These are phyloP conservation scores for Genyomyrus donnyi DNA, from an alignment of 2,113 vertebrate genomes.

Conservation along the genomic window DNA sequence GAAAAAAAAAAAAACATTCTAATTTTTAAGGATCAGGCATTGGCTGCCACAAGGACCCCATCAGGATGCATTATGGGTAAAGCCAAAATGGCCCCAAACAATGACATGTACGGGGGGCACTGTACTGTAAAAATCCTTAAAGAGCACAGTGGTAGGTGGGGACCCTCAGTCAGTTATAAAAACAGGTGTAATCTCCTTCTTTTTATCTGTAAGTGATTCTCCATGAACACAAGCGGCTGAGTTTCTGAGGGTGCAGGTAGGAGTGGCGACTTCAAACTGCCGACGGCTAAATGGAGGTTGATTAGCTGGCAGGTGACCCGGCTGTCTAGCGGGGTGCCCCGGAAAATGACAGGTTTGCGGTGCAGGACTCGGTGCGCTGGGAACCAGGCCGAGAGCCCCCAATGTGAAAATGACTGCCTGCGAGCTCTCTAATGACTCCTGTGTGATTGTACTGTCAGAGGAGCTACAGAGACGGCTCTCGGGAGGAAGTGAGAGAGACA, in stretches of 20 bases:
- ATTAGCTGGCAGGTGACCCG: background rate
- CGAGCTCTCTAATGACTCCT: background rate
- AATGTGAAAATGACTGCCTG: background rate
- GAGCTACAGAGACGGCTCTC: background rate
- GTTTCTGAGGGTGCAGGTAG: background rate
- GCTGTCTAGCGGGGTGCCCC: background rate
- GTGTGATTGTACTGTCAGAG: background rate
- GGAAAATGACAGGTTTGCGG: slow-evolving; percentile 1
- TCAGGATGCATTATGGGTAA: background rate
- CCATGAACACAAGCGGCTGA: background rate
- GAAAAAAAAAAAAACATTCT: background rate
- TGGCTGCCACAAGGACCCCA: background rate
- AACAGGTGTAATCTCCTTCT: background rate
- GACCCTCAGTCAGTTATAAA: background rate
- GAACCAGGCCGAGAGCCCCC: background rate
- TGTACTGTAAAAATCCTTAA: background rate
- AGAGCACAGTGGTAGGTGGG: background rate
- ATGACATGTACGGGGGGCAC: background rate
- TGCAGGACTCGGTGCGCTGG: background rate
- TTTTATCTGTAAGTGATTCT: background rate
- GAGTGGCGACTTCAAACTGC: background rate
- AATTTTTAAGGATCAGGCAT: background rate
- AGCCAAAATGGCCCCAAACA: background rate
- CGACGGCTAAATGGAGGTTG: background rate
- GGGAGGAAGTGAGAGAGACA: background rate